phyloP scores from a whole-genome alignment of 2,797 vertebrate species.

The Sebastes vulpes region DNA sequence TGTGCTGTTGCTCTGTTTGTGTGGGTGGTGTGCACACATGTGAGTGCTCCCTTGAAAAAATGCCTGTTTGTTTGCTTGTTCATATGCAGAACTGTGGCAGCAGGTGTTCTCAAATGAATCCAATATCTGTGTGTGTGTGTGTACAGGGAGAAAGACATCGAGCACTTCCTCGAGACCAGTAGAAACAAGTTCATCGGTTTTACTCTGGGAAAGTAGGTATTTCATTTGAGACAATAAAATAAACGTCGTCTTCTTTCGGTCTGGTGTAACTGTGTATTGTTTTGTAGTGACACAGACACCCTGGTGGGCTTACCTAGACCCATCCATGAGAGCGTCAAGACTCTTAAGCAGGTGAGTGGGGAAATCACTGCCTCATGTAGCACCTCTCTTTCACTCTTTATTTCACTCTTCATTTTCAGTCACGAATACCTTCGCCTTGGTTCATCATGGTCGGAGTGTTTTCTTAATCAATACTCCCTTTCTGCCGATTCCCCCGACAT shows the following conservation, averaged over 20 bases:
- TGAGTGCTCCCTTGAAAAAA: background rate
- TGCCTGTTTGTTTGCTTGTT: background rate
- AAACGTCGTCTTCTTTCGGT: background rate
- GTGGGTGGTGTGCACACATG: background rate
- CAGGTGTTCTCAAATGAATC: background rate
- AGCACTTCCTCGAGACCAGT: slow-evolving; percentile 96
- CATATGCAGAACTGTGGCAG: background rate
- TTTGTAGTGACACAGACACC: slow-evolving; percentile 93
- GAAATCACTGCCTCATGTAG: background rate
- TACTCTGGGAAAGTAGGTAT: slow-evolving; percentile 94
- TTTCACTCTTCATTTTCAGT: background rate
- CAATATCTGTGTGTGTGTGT: slow-evolving; percentile 1
- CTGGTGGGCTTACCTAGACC: slow-evolving; percentile 95
- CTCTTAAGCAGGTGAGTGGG: slow-evolving; percentile 92
- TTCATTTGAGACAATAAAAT: background rate
- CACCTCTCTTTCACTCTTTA: background rate
- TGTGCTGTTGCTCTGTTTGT: background rate
- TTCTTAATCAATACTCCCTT: slow-evolving; percentile 23
- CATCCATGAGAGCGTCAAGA: slow-evolving; percentile 97
- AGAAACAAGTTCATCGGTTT: slow-evolving; percentile 99
- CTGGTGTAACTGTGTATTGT: background rate
- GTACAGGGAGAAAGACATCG: slow-evolving; percentile 95
- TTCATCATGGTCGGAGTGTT: background rate
- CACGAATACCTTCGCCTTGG: too few species aligned
- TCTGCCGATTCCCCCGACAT: background rate